Conservation (phyloP, 2,113 vertebrate genomes). For the Podocnemis expansa region DNA sequence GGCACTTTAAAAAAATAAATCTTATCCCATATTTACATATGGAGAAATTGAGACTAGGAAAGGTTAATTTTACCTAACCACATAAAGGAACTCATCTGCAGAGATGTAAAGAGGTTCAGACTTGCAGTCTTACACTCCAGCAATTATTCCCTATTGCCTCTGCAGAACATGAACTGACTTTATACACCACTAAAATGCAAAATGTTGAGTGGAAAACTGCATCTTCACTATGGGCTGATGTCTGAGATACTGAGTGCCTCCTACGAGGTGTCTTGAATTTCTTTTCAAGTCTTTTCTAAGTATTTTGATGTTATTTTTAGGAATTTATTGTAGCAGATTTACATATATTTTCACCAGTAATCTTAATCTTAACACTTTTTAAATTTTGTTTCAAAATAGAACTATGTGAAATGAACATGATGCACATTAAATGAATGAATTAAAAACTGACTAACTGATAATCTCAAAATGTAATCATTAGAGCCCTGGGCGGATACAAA, state of each 20-base stretch:
- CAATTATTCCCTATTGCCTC: neutral
- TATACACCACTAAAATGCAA: slow-evolving; percentile 19
- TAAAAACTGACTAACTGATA: neutral
- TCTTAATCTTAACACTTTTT: neutral
- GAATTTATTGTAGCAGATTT: neutral
- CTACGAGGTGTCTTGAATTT: neutral
- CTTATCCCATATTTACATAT: neutral
- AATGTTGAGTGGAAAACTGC: slow-evolving; percentile 5
- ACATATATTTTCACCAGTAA: neutral
- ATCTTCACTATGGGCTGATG: neutral
- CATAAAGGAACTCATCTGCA: neutral
- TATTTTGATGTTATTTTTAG: neutral
- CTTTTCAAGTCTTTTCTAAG: slow-evolving; percentile 4
- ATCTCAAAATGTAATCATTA: neutral
- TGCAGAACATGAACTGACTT: neutral
- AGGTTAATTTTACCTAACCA: neutral
- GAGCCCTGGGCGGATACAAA: too few relatives aligned
- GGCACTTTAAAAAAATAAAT: neutral
- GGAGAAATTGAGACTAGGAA: neutral
- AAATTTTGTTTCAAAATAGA: neutral
- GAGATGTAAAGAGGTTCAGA: neutral
- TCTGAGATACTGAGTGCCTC: neutral
- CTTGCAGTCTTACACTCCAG: neutral
- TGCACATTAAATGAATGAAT: neutral
- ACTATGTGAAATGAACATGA: neutral